Evolutionary conservation across 30 jellyfish, hydroid and myxozoan genomes (phyloP), one percentile per base, ranked within the genome.

Genomic region (Turritopsis rubra): DNA sequence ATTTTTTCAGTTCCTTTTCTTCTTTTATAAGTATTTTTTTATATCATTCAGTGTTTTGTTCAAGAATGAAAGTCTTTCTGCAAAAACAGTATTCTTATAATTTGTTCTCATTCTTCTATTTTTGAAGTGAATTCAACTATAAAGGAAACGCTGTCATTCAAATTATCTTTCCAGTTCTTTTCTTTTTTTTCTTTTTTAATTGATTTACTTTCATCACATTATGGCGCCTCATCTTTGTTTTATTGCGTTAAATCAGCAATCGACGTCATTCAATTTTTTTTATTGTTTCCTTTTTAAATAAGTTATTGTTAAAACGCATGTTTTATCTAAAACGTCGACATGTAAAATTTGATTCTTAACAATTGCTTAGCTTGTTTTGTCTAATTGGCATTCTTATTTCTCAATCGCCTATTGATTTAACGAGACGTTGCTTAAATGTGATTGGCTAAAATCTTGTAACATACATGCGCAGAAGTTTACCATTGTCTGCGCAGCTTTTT

Each of bases 381-480:
- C 77, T 79, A 84, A 90, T 90, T 81, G 89, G 75, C 83, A 68
- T 90, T 90, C 95, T 90, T 82, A 72, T 71, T 75, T 75, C 84
- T 82, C 79, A 79, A 79, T 84, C 89, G 79, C 87, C 79, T 85
- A 86, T 86, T 82, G 89, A 88, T 73, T 23, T 73, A 53, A 54
- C 93, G 75, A 91, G 88, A 89, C 97, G 86, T 79, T 26, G 52
- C 87, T 73, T 18, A 20, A 20, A 73, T 70, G 82, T 87, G 96
- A 91, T 91, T 91, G 98, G 98, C 77, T 65, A 73, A 81, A 19
- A 31, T 65, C 89, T 82, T 66, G 82, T 87, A 87, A 74, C 91
- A 85, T 88, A 94, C 99, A 94, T 94, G 99, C 99, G 99, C 99
- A 94, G 97, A 94, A 94, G 88, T 88, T 89, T 84, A 72, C 90